Base-by-base conservation (phyloP, 2,797 vertebrate genomes). In the Gymnocypris eckloni region DNA sequence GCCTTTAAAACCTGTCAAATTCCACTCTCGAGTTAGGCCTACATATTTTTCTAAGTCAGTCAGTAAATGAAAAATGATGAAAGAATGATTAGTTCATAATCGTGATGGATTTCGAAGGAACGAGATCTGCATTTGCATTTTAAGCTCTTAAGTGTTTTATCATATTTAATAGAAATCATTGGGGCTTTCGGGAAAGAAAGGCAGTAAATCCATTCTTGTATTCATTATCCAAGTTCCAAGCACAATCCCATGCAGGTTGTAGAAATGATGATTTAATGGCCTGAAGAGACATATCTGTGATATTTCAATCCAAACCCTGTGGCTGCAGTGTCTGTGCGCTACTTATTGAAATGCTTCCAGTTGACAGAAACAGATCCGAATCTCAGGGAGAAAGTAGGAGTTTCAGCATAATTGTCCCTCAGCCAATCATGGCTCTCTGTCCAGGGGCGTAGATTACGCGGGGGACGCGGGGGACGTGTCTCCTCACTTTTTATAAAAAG, bases 401-500 rank as follows among this genome's bases (percentile, higher is more conserved):
- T 93, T 91, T 90, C 90, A 88, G 69, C 92, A 82, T 81, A 86
- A 92, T 86, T 84, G 56, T 87, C 52, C 33, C 41, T 83, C 89
- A 91, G 91, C 94, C 93, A 94, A 93, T 94, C 93, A 88, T 76
- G 39, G 89, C 87, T 83, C 90, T 89, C 88, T 80, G 71, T 83
- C 6, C 41, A 28, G 28, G 28, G 28, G 28, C 28, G 28, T 28
- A 28, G 28, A 28, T 28, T 28, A 28, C 28, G 28, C 28, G 28
- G 28, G 28, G 28, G 28, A 28, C 28, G 28, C 28, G 25, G 25
- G 25, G 25, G 25, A 28, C 25, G 25, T 28, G 25, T 28, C 28
- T 1, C 28, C 28, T 28, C 28, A 28, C 28, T 28, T 28, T 28
- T 28, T 28, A 28, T 28, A 28, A 28, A 28, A 28, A 28, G 28